Base-by-base conservation (phyloP, 37 sponge, comb jelly and placozoan species). In the Beroe forskalii region DNA sequence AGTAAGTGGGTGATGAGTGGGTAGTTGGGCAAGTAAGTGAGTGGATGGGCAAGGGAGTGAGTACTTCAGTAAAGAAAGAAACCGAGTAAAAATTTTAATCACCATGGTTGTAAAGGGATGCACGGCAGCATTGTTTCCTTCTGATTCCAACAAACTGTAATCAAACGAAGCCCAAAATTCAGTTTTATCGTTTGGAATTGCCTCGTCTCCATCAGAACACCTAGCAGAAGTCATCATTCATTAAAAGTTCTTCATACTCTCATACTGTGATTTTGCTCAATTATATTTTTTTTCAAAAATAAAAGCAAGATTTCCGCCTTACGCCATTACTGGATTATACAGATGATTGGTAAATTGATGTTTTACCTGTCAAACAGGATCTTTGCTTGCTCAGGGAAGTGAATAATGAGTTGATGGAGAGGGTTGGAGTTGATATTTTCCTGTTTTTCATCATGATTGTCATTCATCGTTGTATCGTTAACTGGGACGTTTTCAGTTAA, bases 401-500 rank as follows among this genome's bases (percentile, higher is more conserved):
- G 86, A 1, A 80, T 80, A 48, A 80, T 80, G 1, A 80, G 55
- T 25, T 44, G 44, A 25, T 80, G 86, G 8, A 80, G 86, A 44
- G 86, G 86, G 4, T 80, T 64, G 31, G 20, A 8, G 31, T 22
- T 64, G 25, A 64, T 22, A 22, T 64, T 8, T 28, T 64, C 31
- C 14, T 64, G 20, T 23, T 64, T 23, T 27, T 27, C 66, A 8
- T 64, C 66, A 28, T 28, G 30, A 12, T 12, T 48, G 12, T 48
- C 55, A 12, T 48, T 48, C 55, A 48, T 48, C 12, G 55, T 12
- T 48, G 55, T 48, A 48, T 48, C 55, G 12, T 17, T 12, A 48
- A 12, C 12, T n/a, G n/a, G n/a, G n/a, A n/a, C n/a, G n/a, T n/a
- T n/a, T n/a, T n/a, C n/a, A n/a, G n/a, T n/a, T n/a, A n/a, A n/a